phyloP scores from a whole-genome alignment of 2,888 invertebrate species.

The Stegana nigrithorax region DNA sequence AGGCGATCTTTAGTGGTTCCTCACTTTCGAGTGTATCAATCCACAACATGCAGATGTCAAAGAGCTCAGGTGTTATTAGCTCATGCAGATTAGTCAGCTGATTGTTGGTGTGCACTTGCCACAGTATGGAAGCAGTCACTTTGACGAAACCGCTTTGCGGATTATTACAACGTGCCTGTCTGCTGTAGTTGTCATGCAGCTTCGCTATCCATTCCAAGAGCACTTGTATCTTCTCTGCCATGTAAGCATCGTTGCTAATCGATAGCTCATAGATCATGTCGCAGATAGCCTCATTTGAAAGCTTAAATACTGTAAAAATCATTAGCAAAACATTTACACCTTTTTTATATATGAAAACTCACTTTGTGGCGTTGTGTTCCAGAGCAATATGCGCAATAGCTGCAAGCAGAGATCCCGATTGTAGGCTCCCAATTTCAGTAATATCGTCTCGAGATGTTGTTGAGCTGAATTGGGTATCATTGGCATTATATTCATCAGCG shows the following conservation, averaged over 20 bases:
- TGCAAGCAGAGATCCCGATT: slow-evolving; percentile 73
- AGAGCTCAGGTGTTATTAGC: slow-evolving; percentile 80
- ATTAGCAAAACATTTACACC: not conserved
- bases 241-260: slow-evolving; percentile 69
- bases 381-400: slow-evolving; percentile 72
- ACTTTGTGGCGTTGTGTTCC: slow-evolving; percentile 71
- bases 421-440: slow-evolving; percentile 77
- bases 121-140: slow-evolving; percentile 84
- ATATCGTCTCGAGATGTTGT: slow-evolving; percentile 76
- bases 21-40: slow-evolving; percentile 77
- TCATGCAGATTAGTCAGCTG: slow-evolving; percentile 75
- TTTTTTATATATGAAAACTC: slow-evolving; percentile 20
- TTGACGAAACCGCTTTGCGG: slow-evolving; percentile 73
- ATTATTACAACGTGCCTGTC: slow-evolving; percentile 64
- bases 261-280: slow-evolving; percentile 86
- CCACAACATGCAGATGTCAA: slow-evolving; percentile 83
- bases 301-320: slow-evolving; percentile 58
- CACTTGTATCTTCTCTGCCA: slow-evolving; percentile 74
- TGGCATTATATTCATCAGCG: slow-evolving; percentile 78
- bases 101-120: slow-evolving; percentile 77
- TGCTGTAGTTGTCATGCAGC: slow-evolving; percentile 60
- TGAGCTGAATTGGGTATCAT: slow-evolving; percentile 71
- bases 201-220: slow-evolving; percentile 79
- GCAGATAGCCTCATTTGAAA: slow-evolving; percentile 75
- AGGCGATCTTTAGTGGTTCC: slow-evolving; percentile 81